These are phyloP conservation scores for Hydrotaea diabolus DNA, from an alignment of 2,888 invertebrate species.

Conservation along the genomic window DNA sequence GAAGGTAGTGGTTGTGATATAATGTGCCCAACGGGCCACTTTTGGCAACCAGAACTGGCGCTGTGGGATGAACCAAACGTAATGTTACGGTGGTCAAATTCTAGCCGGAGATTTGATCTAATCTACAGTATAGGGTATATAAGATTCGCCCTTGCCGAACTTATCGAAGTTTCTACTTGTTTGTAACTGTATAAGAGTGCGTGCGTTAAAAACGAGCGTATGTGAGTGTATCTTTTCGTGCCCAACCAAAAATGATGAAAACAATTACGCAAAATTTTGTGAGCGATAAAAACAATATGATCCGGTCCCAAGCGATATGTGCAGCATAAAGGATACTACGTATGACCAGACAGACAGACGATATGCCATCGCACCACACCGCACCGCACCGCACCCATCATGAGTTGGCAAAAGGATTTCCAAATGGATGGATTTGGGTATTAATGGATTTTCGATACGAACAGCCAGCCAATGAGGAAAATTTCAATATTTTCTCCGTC, in stretches of 20 bases:
- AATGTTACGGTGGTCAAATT: no score
- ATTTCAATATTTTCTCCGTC: background rate
- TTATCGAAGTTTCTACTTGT: no score
- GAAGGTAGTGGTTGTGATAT: no score
- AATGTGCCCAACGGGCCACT: no score
- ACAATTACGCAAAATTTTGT: slow-evolving; percentile 56
- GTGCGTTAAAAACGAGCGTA: background rate
- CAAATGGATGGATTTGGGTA: slow-evolving; percentile 7
- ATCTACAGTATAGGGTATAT: no score
- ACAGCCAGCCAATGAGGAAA: background rate
- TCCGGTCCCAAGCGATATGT: background rate
- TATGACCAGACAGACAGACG: no score
- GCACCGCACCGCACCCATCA: slow-evolving; percentile 40
- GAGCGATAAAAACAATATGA: slow-evolving; percentile 20
- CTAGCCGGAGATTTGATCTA: no score
- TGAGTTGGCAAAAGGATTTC: slow-evolving; percentile 57
- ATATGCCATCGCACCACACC: no score
- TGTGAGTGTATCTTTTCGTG: slow-evolving; percentile 18
- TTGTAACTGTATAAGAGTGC: background rate
- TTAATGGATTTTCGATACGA: slow-evolving; percentile 26
- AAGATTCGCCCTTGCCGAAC: no score
- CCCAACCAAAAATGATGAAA: background rate
- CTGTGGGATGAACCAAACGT: no score
- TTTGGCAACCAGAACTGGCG: no score
- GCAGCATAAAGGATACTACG: slow-evolving; percentile 3